phyloP scores from a whole-genome alignment of 2,797 vertebrate genomes.

The Ptychadena robeensis region DNA sequence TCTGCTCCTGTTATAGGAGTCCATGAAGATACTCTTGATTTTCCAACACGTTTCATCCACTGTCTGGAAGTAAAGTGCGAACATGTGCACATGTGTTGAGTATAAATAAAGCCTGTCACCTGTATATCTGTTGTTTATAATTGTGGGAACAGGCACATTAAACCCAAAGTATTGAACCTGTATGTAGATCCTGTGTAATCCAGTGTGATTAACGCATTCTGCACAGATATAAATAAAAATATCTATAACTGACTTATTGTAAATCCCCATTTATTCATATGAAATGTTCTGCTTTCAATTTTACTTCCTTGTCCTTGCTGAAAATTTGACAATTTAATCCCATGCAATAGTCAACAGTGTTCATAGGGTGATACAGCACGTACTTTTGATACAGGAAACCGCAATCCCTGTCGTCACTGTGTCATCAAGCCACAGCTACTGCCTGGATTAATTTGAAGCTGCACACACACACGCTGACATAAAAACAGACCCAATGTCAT shows the following conservation, averaged over 20 bases:
- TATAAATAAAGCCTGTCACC: too few species aligned
- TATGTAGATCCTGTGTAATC: neutral
- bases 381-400: neutral
- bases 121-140: too few species aligned
- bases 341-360: neutral
- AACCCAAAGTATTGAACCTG: too few species aligned
- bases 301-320: neutral
- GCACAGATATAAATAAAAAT: neutral
- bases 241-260: neutral
- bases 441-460: conserved; percentile 28
- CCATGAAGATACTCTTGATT: too few species aligned
- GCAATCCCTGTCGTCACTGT: neutral
- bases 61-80: too few species aligned
- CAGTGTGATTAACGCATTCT: neutral
- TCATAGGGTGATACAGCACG: neutral
- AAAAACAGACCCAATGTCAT: conserved; percentile 53
- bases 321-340: neutral
- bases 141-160: too few species aligned
- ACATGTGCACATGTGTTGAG: too few species aligned
- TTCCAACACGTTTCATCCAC: too few species aligned
- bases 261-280: neutral
- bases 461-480: conserved; percentile 8
- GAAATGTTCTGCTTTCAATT: neutral
- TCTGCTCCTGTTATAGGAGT: too few species aligned
- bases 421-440: conserved; percentile 1